phyloP scores from a whole-genome alignment of 2,888 invertebrate genomes.

The Venusia cambrica region DNA sequence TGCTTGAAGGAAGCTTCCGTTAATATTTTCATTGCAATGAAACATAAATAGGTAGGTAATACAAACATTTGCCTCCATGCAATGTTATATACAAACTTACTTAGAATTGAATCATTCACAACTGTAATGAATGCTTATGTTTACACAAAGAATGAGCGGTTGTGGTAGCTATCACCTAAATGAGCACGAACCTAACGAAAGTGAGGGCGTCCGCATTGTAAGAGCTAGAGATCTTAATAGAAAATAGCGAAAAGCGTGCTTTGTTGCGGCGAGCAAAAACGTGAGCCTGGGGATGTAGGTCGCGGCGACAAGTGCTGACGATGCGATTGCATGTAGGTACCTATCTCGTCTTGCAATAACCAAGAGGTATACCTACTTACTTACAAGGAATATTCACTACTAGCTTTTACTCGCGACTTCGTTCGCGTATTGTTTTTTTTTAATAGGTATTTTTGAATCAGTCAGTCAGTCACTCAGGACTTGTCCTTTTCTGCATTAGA shows the following conservation, averaged over 20 bases:
- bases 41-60: no score
- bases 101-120: no score
- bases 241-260: constrained; percentile 61
- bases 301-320: constrained; percentile 62
- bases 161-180: constrained; percentile 46
- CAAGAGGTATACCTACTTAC: constrained; percentile 16
- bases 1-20: no score
- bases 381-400: constrained; percentile 6
- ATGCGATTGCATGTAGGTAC: constrained; percentile 22
- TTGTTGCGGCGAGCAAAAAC: constrained; percentile 60
- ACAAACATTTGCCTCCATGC: no score
- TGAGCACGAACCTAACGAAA: constrained; percentile 63
- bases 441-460: no score
- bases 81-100: no score
- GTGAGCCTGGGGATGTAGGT: constrained; percentile 66
- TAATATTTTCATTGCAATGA: no score
- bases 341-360: constrained; percentile 12
- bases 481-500: no score
- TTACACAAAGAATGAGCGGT: constrained; percentile 31
- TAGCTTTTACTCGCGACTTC: no score
- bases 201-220: constrained; percentile 72
- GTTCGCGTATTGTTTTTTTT: no score
- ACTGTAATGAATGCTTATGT: no score
- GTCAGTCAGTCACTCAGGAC: no score
- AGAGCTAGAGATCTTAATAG: constrained; percentile 65